These are phyloP conservation scores for Suricata suricatta DNA, from an alignment of 2,113 vertebrate species.

Conservation along the genomic window DNA sequence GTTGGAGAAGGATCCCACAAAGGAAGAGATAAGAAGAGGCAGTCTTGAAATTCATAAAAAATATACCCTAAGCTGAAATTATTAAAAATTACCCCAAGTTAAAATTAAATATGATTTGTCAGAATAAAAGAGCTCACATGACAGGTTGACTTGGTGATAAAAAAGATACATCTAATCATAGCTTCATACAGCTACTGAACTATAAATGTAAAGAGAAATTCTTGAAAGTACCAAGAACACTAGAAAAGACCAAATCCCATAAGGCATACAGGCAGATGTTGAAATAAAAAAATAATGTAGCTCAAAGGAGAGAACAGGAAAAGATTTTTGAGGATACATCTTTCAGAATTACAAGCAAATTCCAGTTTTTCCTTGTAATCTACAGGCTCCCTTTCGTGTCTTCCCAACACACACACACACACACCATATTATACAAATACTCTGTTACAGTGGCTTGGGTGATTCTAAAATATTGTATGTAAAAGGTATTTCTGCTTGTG, in stretches of 20 bases:
- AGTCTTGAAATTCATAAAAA: background rate
- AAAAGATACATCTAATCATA: background rate
- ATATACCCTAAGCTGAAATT: background rate
- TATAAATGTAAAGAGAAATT: background rate
- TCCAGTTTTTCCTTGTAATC: background rate
- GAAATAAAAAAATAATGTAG: background rate
- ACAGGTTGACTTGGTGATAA: background rate
- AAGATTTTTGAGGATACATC: background rate
- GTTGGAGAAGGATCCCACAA: background rate
- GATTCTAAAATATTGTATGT: background rate
- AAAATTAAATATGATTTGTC: background rate
- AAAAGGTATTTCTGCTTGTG: background rate
- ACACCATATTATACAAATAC: background rate
- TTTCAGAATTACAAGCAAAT: conserved; percentile 1
- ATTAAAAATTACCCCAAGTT: background rate
- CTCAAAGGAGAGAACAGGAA: background rate
- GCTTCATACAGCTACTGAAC: background rate
- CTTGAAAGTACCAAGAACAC: background rate
- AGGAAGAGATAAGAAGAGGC: background rate
- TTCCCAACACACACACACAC: background rate
- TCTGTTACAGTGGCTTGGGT: background rate
- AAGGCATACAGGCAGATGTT: background rate
- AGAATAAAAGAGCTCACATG: background rate
- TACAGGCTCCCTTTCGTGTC: background rate
- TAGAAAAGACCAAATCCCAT: background rate